Evolutionary conservation across 2,113 vertebrate genomes (phyloP), one percentile per base, ranked within the genome.

Genomic region (Bambusicola thoracicus): DNA sequence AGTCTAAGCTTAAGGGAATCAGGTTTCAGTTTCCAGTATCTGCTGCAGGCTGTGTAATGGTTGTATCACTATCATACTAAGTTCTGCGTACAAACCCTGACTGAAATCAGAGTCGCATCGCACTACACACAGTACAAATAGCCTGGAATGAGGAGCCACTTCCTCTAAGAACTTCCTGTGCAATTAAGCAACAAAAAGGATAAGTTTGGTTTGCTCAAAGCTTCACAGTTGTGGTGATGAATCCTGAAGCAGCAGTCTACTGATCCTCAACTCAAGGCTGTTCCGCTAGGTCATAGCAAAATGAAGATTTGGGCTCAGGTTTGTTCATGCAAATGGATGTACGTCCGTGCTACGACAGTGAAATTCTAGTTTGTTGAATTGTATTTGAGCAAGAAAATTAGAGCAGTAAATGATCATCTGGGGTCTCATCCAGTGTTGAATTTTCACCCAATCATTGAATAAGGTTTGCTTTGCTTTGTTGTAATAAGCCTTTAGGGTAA

Each of bases 391-490:
- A 49, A 70, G 46, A 36, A 38, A 70, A 49, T 49, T 27, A 70
- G 29, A 81, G 30, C 38, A 77, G 17, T 65, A 88, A 95, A 88
- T n/a, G 46, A 62, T 86, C 55, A 74, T 85, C 40, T 70, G 76
- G 83, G 69, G 61, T 94, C 34, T n/a, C 8, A 80, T 93, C 59
- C 17, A 49, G 91, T 80, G 68, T 53, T 20, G 79, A 66, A 30
- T 85, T 92, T 90, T 90, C 48, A 8, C 61, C 0, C 55, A n/a
- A 46, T 92, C 16, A 30, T 13, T 75, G 38, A 34, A 67, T 77
- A 92, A 83, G 8, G 25, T 86, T 87, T 85, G 24, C 79, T 73
- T 83, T 78, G 18, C 24, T 70, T 79, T 94, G 85, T 89, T 89
- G 75, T 65, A 92, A 56, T 24, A 63, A 89, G 15, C 34, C 68